Percentiles rank a stretch among this genome's conserved stretches.
phyloP scores from a whole-genome alignment of 2,113 vertebrate species.

The Alectura lathami region DNA sequence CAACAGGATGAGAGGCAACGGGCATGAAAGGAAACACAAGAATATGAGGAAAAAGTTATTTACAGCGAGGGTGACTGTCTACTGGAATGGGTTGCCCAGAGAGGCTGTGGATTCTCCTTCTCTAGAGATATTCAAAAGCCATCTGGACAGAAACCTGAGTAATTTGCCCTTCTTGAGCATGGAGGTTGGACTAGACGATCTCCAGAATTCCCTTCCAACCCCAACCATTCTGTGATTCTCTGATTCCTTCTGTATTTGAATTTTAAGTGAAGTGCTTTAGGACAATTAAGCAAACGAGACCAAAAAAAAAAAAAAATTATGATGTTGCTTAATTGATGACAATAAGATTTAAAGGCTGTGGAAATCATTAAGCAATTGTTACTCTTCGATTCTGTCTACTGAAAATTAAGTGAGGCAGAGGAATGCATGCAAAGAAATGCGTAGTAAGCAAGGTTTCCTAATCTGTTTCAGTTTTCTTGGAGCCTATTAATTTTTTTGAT shows the following conservation, averaged over 20 bases:
- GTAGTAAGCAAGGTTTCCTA: not conserved
- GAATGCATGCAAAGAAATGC: not conserved
- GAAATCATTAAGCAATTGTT: not conserved
- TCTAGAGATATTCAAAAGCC: too few species aligned
- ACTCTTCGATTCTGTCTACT: not conserved
- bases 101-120: too few species aligned
- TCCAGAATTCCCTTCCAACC: too few species aligned
- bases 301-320: not conserved
- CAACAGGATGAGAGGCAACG: too few species aligned
- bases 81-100: too few species aligned
- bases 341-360: not conserved
- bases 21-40: too few species aligned
- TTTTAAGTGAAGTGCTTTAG: not conserved
- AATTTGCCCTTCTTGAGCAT: too few species aligned
- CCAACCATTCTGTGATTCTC: too few species aligned
- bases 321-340: not conserved
- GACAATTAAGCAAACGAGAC: not conserved
- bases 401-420: not conserved
- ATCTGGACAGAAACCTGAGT: too few species aligned
- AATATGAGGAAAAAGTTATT: too few species aligned
- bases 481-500: not conserved
- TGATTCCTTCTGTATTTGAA: not conserved
- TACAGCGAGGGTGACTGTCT: too few species aligned
- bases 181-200: too few species aligned
- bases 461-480: not conserved